Evolutionary conservation across 1,140 invertebrate species (phyloP).

Genomic region (Sarcophaga bullata): DNA sequence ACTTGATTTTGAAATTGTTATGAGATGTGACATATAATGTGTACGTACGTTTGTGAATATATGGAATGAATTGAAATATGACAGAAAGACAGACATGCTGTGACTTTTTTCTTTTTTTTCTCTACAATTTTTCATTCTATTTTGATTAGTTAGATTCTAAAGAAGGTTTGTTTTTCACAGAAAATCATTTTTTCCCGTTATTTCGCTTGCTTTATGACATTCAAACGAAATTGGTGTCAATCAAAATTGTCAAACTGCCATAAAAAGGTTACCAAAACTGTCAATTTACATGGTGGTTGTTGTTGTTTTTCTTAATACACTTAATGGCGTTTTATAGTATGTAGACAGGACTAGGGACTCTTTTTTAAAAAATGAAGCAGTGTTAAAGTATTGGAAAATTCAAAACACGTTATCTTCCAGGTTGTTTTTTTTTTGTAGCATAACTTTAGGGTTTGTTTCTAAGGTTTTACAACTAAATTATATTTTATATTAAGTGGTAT

Average conservation of each 20-base stretch:
- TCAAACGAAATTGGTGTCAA: constrained; percentile 22
- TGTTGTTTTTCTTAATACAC: neutral
- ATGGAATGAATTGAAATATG: neutral
- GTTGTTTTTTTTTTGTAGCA: too few relatives aligned
- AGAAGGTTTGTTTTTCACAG: too few relatives aligned
- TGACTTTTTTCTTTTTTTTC: neutral
- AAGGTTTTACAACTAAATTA: too few relatives aligned
- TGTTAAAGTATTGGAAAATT: constrained; percentile 13
- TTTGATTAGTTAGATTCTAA: too few relatives aligned
- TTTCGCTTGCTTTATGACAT: neutral
- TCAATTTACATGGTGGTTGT: neutral
- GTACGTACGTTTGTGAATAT: too few relatives aligned
- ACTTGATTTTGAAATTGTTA: constrained; percentile 3
- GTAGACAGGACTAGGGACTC: neutral
- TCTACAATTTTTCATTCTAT: neutral
- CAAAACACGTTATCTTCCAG: neutral
- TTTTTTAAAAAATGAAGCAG: constrained; percentile 1
- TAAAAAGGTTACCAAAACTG: constrained; percentile 12
- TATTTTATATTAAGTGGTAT: too few relatives aligned
- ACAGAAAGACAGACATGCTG: neutral
- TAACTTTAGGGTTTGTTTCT: too few relatives aligned
- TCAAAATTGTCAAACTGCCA: constrained; percentile 33
- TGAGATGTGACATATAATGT: too few relatives aligned
- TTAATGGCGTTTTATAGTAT: neutral
- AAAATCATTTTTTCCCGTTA: too few relatives aligned